Base-by-base conservation (phyloP, 2,113 vertebrate genomes). In the Siniperca knerii region DNA sequence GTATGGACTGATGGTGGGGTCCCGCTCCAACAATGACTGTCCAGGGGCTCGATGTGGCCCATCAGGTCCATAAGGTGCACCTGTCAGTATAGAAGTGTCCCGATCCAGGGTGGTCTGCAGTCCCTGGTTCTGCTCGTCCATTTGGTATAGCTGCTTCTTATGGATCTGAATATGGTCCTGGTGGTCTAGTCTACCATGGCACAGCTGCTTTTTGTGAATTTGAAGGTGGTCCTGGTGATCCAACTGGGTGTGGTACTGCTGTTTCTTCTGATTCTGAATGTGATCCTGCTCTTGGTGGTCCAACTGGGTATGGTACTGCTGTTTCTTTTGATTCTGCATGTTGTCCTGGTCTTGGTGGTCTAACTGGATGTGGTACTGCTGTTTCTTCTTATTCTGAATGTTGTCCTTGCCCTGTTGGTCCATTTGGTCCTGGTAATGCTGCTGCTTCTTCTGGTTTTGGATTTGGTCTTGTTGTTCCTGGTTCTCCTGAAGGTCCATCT, bases 401-500 rank as follows among this genome's bases (percentile, higher is more conserved):
- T 8, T 15, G 42, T 46, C 20, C 6, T 62, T 50, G 33, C 6
- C 40, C 6, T 60, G 82, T 20, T n/a, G 40, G 16, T 70, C 37
- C 46, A 48, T 29, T 12, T 79, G 70, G 7, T 8, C 20, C 37
- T 76, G 58, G 20, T 58, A 65, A 15, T 76, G 83, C 37, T 62
- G 86, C 25, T 85, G 90, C 29, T 87, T 89, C n/a, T 82, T 85
- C 44, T 80, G 82, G 64, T 73, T 89, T 33, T 83, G 85, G 8
- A 12, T 71, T 23, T 78, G 87, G n/a, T 88, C 85, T 75, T 76
- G 77, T 9, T 81, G 82, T 11, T 65, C 55, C 21, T 76, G 82
- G 82, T 89, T 87, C 23, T 87, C 81, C 64, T 88, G 85, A 16
- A 85, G 68, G 20, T 93, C 87, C 82, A 92, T 87, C 86, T 92